These are phyloP conservation scores for Diplogasteroides magnus DNA, from an alignment of 1,140 invertebrate genomes.

Conservation along the genomic window DNA sequence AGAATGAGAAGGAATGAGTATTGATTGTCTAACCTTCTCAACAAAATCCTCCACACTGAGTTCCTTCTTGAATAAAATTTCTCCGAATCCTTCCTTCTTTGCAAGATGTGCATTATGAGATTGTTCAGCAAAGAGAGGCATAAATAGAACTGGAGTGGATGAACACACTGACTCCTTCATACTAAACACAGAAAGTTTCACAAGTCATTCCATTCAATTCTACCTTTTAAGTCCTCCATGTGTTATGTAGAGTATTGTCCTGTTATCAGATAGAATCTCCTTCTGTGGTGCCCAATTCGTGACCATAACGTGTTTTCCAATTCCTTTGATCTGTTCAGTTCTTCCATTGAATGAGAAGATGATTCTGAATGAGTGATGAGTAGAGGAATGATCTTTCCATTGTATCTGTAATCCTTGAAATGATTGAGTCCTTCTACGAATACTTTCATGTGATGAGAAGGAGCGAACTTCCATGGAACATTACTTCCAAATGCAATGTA, in stretches of 20 bases:
- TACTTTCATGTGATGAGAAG: conserved; percentile 24
- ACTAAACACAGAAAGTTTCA: neutral
- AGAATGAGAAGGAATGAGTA: too few relatives aligned
- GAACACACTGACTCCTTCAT: conserved; percentile 20
- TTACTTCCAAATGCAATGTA: conserved; percentile 39
- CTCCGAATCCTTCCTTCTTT: conserved; percentile 14
- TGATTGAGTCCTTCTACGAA: conserved; percentile 29
- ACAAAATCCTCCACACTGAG: conserved; percentile 2
- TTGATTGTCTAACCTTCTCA: conserved; percentile 3
- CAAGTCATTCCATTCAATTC: neutral
- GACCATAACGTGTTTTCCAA: conserved; percentile 11
- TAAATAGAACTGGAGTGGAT: conserved; percentile 13
- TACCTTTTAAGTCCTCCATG: conserved; percentile 48
- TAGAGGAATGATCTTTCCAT: neutral
- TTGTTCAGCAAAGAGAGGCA: conserved; percentile 28
- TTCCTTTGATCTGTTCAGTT: conserved; percentile 6
- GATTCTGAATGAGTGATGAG: conserved; percentile 15
- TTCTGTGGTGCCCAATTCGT: conserved; percentile 42
- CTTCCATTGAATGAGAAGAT: conserved; percentile 37
- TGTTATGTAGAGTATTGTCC: conserved; percentile 41
- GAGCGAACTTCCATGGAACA: conserved; percentile 38
- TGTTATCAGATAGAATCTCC: conserved; percentile 36
- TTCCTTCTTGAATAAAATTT: conserved; percentile 14
- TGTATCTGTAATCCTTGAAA: conserved; percentile 31
- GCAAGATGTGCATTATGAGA: conserved; percentile 15